Conservation (phyloP, 2,797 vertebrate genomes). For the Glossophaga mutica region DNA sequence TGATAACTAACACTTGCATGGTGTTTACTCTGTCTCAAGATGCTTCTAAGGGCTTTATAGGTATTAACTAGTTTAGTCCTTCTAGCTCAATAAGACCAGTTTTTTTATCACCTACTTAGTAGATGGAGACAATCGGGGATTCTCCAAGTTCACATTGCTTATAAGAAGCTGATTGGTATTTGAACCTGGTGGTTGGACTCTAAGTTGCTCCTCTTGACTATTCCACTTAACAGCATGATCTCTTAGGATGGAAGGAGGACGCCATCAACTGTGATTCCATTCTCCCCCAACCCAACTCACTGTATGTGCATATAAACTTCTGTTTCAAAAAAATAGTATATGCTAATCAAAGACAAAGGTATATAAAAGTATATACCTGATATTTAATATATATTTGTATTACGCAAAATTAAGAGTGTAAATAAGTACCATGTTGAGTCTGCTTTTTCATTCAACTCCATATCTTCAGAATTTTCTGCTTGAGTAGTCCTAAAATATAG, state of each 20-base stretch:
- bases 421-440: not conserved
- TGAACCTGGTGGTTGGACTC: not conserved
- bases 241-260: not conserved
- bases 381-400: not conserved
- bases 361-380: not conserved
- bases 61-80: not conserved
- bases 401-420: not conserved
- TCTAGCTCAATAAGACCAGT: not conserved
- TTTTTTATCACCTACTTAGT: not conserved
- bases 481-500: not conserved
- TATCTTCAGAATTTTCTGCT: not conserved
- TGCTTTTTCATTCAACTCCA: not conserved
- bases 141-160: not conserved
- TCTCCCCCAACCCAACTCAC: not conserved
- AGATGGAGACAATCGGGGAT: not conserved
- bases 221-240: not conserved
- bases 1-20: not conserved
- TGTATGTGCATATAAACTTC: not conserved
- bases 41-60: not conserved
- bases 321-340: not conserved
- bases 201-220: not conserved
- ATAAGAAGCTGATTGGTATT: not conserved
- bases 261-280: not conserved
- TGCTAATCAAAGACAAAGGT: not conserved
- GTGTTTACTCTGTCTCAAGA: not conserved